Base-by-base conservation (phyloP, 2,113 vertebrate genomes). In the Setophaga kirtlandii region DNA sequence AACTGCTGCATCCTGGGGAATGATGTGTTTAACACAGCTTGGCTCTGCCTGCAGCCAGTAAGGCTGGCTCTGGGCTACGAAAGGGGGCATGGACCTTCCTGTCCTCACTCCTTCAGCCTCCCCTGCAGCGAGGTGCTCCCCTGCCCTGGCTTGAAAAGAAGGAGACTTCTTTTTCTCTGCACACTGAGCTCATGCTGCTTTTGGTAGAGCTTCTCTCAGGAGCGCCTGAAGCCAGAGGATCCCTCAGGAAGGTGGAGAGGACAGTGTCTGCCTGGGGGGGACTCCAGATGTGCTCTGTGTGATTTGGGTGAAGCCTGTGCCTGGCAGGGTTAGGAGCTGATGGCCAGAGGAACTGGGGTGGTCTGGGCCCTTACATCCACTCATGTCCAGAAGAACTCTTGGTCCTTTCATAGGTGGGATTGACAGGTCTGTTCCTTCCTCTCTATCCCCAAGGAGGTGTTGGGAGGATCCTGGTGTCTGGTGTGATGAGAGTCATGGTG, bases 21-120 rank as follows among this genome's bases (percentile, higher is more conserved):
- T 4, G 44, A 0, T 0, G 0, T 18, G 42, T 27, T 39, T 24
- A 33, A 18, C 9, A 1, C 42, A 64, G 13, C 30, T 7, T 17
- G 41, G 41, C 64, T 39, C 39, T 87, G 83, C 63, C 41, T 75
- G 44, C 31, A 44, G 71, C 44, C 37, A 10, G 22, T 2, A 2
- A 53, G 33, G 47, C 55, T 49, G 47, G 20, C 52, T 47, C 15
- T 53, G 39, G 3, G 6, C 28, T n/a, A 7, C 44, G 24, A 37
- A 59, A 17, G 62, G 28, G 1, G 28, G 20, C 0, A 0, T 5
- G 56, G 30, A 14, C 44, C 20, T 64, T 58, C 18, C 27, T 24
- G 30, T 20, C 37, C 65, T 19, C 2, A 42, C 9, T 47, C 2
- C 21, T 20, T 17, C 82, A 47, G 67, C 33, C 30, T 44, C 20